A percentile compares a stretch with the other conserved stretches of the same genome.
phyloP scores from a whole-genome alignment of 2,888 invertebrate species.

The Cosmia trapezina region DNA sequence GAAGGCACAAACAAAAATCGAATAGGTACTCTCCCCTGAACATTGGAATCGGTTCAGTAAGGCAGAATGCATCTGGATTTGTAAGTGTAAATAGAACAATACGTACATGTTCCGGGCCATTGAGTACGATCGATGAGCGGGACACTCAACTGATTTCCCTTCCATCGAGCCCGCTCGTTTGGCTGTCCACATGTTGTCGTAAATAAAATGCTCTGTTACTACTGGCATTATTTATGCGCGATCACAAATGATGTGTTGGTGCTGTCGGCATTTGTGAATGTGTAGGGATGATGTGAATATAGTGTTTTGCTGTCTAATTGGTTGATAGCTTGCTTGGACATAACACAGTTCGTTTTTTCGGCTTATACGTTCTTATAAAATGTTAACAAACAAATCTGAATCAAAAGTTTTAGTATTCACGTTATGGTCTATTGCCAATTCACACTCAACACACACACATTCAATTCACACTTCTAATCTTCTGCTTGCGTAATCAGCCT shows the following conservation, averaged over 20 bases:
- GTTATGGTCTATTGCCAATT: too few species aligned
- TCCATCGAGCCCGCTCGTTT: constrained; percentile 72
- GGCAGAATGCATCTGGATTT: constrained; percentile 68
- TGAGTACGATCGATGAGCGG: constrained; percentile 80
- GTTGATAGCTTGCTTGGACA: neutral
- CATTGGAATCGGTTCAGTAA: constrained; percentile 32
- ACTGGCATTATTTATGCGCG: constrained; percentile 56
- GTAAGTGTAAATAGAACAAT: constrained; percentile 82
- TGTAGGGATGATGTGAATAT: neutral
- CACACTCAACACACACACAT: too few species aligned
- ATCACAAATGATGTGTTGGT: constrained; percentile 2
- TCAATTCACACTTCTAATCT: neutral
- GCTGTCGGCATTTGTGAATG: constrained; percentile 3
- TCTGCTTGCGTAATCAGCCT: neutral
- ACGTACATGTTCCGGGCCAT: constrained; percentile 79
- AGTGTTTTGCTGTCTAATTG: neutral
- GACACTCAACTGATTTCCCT: constrained; percentile 75
- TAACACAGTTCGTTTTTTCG: neutral
- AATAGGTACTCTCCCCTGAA: neutral
- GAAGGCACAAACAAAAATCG: neutral
- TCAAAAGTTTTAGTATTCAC: neutral
- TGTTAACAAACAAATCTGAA: neutral
- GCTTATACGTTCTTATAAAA: neutral
- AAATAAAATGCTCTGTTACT: constrained; percentile 53
- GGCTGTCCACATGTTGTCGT: constrained; percentile 56